Conservation (phyloP, 2,797 vertebrate genomes). For the Silurus lanzhouensis region DNA sequence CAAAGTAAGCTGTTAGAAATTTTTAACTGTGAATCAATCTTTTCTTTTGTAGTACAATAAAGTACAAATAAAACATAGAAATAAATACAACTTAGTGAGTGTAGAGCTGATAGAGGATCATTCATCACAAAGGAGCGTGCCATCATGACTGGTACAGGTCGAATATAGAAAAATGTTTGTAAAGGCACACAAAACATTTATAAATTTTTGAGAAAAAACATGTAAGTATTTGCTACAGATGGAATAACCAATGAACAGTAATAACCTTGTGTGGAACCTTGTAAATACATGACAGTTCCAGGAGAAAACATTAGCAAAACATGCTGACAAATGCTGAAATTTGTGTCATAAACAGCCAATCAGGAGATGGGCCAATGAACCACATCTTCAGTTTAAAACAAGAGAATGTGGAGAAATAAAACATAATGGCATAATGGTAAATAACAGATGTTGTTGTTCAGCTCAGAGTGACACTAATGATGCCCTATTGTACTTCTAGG, state of each 20-base stretch:
- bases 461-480: slow-evolving; percentile 38
- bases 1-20: too few relatives aligned
- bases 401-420: slow-evolving; percentile 17
- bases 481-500: slow-evolving; percentile 23
- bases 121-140: not conserved
- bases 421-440: slow-evolving; percentile 19
- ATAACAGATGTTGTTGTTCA: slow-evolving; percentile 36
- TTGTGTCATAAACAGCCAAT: not conserved
- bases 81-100: not conserved
- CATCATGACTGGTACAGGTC: not conserved
- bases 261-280: not conserved
- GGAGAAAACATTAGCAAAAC: not conserved
- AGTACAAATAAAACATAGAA: not conserved
- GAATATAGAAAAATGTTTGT: not conserved
- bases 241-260: not conserved
- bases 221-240: not conserved
- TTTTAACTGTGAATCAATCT: too few relatives aligned
- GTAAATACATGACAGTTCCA: not conserved
- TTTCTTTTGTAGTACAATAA: not conserved
- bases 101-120: not conserved
- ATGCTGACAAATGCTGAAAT: not conserved
- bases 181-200: not conserved
- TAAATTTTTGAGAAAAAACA: too few relatives aligned
- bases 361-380: not conserved
- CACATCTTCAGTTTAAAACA: not conserved